phyloP scores from a whole-genome alignment of 2,113 vertebrate species.

The Mystacornis crossleyi region DNA sequence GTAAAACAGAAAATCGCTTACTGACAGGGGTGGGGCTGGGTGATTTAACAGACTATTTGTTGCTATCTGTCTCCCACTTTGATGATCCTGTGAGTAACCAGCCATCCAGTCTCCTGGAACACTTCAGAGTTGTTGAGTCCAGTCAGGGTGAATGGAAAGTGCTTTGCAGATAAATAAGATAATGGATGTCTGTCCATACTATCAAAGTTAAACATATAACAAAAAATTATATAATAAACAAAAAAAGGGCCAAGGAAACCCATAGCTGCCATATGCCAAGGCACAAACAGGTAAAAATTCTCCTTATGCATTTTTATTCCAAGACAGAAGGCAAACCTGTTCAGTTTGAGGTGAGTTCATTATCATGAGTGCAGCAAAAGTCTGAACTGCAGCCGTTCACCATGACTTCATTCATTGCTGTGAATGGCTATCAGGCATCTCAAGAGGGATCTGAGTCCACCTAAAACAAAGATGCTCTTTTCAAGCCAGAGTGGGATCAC shows the following conservation, averaged over 20 bases:
- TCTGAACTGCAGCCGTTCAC: not conserved
- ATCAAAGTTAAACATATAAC: not conserved
- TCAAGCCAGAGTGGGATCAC: not conserved
- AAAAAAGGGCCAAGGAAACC: not conserved
- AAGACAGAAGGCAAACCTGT: not conserved
- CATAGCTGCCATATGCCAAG: not conserved
- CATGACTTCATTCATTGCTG: not conserved
- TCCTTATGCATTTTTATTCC: not conserved
- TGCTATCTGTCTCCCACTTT: not conserved
- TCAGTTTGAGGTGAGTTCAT: not conserved
- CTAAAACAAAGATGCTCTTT: not conserved
- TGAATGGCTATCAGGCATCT: not conserved
- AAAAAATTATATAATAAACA: not conserved
- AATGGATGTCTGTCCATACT: not conserved
- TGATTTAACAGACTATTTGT: not conserved
- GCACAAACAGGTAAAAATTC: not conserved
- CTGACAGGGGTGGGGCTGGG: not conserved
- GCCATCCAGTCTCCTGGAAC: not conserved
- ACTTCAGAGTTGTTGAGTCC: not conserved
- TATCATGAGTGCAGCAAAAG: not conserved
- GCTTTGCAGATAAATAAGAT: not conserved
- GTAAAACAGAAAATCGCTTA: accelerated
- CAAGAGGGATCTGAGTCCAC: not conserved
- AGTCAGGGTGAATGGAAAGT: not conserved
- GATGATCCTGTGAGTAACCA: not conserved